These are phyloP conservation scores for Nephrotoma appendiculata DNA, from an alignment of 2,888 invertebrate species.

Conservation along the genomic window DNA sequence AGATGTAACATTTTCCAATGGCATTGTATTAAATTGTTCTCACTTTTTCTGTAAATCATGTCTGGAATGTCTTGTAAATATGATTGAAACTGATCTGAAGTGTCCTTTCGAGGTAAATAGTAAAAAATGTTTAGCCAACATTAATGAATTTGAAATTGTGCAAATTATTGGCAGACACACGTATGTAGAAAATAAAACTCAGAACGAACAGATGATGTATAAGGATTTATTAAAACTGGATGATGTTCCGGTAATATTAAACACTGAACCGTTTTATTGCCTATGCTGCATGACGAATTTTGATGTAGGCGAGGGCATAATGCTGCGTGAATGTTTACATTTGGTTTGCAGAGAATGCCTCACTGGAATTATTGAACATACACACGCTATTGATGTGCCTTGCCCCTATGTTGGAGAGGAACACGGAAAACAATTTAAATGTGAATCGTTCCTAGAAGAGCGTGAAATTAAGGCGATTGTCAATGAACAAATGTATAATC, in stretches of 20 bases:
- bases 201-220: neutral
- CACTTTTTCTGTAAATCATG: neutral
- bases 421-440: neutral
- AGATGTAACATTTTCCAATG: neutral
- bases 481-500: neutral
- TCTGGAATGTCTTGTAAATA: neutral
- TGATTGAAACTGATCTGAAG: neutral
- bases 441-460: neutral
- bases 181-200: neutral
- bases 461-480: slow-evolving; percentile 4
- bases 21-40: neutral
- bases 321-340: slow-evolving; percentile 3
- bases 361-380: neutral
- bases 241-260: neutral
- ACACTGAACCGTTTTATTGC: neutral
- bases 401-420: neutral
- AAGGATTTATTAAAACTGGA: neutral
- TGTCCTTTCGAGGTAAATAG: neutral
- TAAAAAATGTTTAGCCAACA: neutral
- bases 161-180: neutral
- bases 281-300: neutral
- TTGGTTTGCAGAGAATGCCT: slow-evolving; percentile 5
- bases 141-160: neutral
- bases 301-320: neutral
- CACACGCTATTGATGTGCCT: neutral